Conservation (phyloP, 2,113 vertebrate species). For the Saiga tatarica region DNA sequence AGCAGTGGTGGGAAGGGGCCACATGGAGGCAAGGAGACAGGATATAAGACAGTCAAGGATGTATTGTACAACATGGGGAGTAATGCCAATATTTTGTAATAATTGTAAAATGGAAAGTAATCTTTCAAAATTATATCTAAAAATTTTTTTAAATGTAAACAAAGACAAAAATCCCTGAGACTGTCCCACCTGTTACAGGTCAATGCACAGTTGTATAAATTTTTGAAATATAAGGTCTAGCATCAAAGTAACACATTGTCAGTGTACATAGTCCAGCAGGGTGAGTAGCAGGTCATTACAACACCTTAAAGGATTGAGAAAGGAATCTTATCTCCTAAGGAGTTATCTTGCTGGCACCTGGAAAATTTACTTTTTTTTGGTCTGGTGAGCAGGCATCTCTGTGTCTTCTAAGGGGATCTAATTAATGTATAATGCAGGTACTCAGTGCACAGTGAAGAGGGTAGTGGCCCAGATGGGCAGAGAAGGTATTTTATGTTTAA, state of each 20-base stretch:
- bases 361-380: background rate
- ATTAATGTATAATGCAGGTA: background rate
- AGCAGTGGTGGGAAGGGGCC: background rate
- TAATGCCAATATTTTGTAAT: background rate
- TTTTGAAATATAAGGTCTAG: background rate
- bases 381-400: background rate
- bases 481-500: background rate
- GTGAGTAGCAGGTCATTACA: background rate
- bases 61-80: background rate
- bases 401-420: background rate
- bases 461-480: background rate
- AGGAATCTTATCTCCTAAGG: background rate
- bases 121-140: background rate
- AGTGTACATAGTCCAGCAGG: background rate
- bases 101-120: background rate
- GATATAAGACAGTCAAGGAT: background rate
- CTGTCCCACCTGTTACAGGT: background rate
- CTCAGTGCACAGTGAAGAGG: background rate
- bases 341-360: background rate
- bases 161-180: background rate
- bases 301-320: background rate
- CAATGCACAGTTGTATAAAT: background rate
- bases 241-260: background rate
- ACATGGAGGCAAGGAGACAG: background rate
- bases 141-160: background rate